Evolutionary conservation across 2,888 invertebrate species (phyloP), one percentile per base, ranked within the genome.

Genomic region (Periphyllus acericola): DNA sequence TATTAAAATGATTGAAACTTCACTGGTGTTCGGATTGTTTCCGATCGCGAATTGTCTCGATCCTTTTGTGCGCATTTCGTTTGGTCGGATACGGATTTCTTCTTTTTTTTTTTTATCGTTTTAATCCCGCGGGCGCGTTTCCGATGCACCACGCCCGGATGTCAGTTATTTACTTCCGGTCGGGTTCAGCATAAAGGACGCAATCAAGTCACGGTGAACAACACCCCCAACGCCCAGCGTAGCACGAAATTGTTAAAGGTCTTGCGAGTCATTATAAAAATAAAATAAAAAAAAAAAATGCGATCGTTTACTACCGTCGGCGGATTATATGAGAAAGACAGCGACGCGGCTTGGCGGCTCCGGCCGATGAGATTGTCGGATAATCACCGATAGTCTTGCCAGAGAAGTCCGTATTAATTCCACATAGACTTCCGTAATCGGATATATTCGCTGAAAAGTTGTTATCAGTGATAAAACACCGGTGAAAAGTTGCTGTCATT

Each of bases 151-250:
- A 34, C 36, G 72, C 21, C 79, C 86, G 80, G 71, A 86, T 55
- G 74, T 87, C 87, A 60, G 87, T 81, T 87, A 80, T 81, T 87
- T 87, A 87, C 74, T 87, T 81, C 81, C 81, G 81, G 87, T 81
- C 74, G 79, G 87, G 72, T 87, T 81, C 72, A 81, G 74, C 87
- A 87, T 75, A 87, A 81, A 87, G 74, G 80, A 87, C 81, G 87
- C 87, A 81, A 81, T 81, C 87, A 81, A 87, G 87, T 80, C 80
- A 66, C 80, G 72, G 87, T 72, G 79, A 86, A 79, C 74, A 85
- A 72, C 72, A 80, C 55, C 55, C 71, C 52, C 36, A 29, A 55
- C 75, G 29, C 60, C n/a, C 66, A 25, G 40, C 76, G 68, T 66
- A n/a, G 81, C 32, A 46, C 55, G 32, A 29, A 80, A 74, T 80